Evolutionary conservation across 2,888 invertebrate genomes (phyloP), one percentile per base, ranked within the genome.

Genomic region (Hemistola chrysoprasaria): DNA sequence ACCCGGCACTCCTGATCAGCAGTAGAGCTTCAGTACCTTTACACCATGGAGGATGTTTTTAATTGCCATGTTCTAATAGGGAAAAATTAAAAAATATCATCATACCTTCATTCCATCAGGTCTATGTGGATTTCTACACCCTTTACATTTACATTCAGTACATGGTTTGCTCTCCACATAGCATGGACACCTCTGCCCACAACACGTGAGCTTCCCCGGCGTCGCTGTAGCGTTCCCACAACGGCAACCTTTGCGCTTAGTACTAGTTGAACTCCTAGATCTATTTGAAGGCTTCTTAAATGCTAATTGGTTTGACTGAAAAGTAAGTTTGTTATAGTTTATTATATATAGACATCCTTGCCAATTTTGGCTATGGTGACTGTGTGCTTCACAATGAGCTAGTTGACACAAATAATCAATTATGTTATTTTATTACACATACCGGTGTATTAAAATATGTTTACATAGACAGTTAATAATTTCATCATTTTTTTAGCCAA

Each of bases 111-210:
- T 92, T 39, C 95, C 95, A 73, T 94, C 95, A 33, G 94, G 92
- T 52, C 93, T 91, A 65, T 96, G 95, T 1, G 98, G 97, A 90
- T 98, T 98, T 60, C 97, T 90, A 75, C 98, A 98, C 1, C 97
- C 97, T 68, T 95, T 92, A 81, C 98, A 98, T 73, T 95, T 94
- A 81, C 98, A 98, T 61, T 95, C 95, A 3, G 94, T 90, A 71
- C 98, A 98, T 0, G 96, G 94, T 73, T 95, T 95, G 54, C 95
- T 95, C 53, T 95, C 95, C 2, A 96, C 96, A 78, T 98, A 98
- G 79, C 98, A 98, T 0, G 97, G 97, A 83, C 98, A 98, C 48
- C 98, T 89, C 72, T 97, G 97, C 0, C 97, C 97, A 67, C 97
- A 97, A 70, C 98, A 98, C 0, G 97, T 97, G 26, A 97, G 80